A percentile compares a stretch with the other conserved stretches of the same genome.
phyloP scores from a whole-genome alignment of 1,140 invertebrate species.

The Sinonovacula constricta region DNA sequence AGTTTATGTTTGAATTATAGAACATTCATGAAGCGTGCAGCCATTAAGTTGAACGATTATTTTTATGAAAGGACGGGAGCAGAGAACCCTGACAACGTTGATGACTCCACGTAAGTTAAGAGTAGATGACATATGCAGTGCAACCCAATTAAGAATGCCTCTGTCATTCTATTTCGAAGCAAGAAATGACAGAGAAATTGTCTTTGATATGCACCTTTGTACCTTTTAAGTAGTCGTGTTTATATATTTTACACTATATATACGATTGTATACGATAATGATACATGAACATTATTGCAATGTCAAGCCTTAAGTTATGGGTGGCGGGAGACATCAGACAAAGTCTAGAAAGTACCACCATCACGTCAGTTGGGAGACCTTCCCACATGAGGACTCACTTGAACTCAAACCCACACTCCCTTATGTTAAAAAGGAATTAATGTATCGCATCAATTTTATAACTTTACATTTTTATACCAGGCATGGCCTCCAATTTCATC shows the following conservation, averaged over 20 bases:
- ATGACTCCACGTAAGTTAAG: too few species aligned
- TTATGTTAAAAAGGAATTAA: background rate
- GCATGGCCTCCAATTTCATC: slow-evolving; percentile 62
- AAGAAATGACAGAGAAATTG: too few species aligned
- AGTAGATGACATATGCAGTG: too few species aligned
- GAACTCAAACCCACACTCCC: background rate
- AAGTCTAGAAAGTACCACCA: too few species aligned
- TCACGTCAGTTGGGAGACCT: too few species aligned
- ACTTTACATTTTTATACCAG: background rate
- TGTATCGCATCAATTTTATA: background rate
- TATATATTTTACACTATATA: background rate
- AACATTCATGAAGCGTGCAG: slow-evolving; percentile 68
- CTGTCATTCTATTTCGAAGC: slow-evolving; percentile 11
- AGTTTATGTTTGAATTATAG: too few species aligned
- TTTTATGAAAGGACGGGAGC: slow-evolving; percentile 68
- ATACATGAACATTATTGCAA: background rate
- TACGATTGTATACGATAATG: background rate
- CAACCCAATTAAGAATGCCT: background rate
- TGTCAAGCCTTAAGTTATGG: too few species aligned
- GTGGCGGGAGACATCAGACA: too few species aligned
- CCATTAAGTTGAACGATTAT: too few species aligned
- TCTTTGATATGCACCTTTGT: too few species aligned
- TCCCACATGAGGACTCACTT: background rate
- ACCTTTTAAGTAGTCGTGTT: background rate
- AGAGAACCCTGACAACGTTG: too few species aligned